These are phyloP conservation scores for Papilio aristodemus DNA, from an alignment of 1,140 invertebrate genomes.

Conservation along the genomic window DNA sequence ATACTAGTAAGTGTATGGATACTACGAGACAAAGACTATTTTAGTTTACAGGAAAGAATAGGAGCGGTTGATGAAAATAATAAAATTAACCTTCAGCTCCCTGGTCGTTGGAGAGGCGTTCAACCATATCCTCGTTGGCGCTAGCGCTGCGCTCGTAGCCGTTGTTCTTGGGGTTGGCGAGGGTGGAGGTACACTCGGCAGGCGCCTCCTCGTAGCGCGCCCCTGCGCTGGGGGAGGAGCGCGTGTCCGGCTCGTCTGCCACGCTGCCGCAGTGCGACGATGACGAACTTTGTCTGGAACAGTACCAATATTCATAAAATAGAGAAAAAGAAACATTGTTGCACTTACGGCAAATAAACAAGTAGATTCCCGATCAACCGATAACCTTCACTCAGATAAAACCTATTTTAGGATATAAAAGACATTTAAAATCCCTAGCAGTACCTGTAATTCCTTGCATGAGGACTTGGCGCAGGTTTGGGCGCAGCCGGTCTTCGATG, in stretches of 20 bases:
- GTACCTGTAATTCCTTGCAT: constrained; percentile 80
- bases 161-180: constrained; percentile 72
- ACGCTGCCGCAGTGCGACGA: constrained; percentile 77
- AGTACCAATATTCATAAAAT: background rate
- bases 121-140: constrained; percentile 71
- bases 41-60: too few species aligned
- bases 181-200: constrained; percentile 65
- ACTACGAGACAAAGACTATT: too few species aligned
- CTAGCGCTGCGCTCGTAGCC: constrained; percentile 70
- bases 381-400: too few species aligned
- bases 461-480: constrained; percentile 82
- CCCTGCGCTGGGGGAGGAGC: constrained; percentile 73
- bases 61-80: background rate
- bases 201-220: constrained; percentile 67
- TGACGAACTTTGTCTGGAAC: constrained; percentile 76
- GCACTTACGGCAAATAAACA: too few species aligned
- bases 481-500: constrained; percentile 79
- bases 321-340: background rate
- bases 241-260: constrained; percentile 76
- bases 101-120: constrained; percentile 73
- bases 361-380: too few species aligned
- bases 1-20: too few species aligned
- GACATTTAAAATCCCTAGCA: constrained; percentile 18
- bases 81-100: constrained; percentile 72
- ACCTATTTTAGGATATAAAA: background rate